Evolutionary conservation across 2,113 vertebrate species (phyloP).

Genomic region (Lophochroa leadbeateri): DNA sequence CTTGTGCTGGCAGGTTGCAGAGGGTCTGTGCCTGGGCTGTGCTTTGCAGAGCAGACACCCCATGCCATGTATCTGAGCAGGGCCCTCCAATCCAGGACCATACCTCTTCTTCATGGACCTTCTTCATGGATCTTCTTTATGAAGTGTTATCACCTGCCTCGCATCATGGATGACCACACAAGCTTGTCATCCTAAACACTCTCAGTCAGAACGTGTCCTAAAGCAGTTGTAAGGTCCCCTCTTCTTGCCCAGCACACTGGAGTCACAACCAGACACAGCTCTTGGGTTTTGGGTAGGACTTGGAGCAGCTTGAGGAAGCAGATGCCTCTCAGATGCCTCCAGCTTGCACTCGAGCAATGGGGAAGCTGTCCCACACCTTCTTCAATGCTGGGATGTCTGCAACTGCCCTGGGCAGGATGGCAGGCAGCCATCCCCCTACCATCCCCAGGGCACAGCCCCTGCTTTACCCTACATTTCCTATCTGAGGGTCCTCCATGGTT

Average conservation of each 20-base stretch:
- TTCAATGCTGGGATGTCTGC: not conserved
- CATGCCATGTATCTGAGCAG: not conserved
- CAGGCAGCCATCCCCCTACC: not conserved
- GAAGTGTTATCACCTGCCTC: rapidly evolving
- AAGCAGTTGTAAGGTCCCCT: not conserved
- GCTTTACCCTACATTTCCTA: not conserved
- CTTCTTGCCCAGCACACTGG: not conserved
- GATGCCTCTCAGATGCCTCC: not conserved
- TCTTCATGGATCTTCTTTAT: too few species aligned
- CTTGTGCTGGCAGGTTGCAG: rapidly evolving
- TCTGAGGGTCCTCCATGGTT: not conserved
- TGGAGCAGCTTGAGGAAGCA: not conserved
- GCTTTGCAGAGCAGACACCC: not conserved
- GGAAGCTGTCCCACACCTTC: not conserved
- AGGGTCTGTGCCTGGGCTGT: not conserved
- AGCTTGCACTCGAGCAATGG: not conserved
- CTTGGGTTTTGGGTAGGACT: not conserved
- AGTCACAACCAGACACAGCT: not conserved
- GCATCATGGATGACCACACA: too few species aligned
- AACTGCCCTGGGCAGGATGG: not conserved
- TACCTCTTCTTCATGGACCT: not conserved
- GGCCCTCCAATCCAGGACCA: not conserved
- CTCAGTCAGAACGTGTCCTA: not conserved
- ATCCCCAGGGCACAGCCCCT: not conserved
- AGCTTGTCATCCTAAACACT: not conserved